Conservation (phyloP, 2,113 vertebrate species). For the Ondatra zibethicus region DNA sequence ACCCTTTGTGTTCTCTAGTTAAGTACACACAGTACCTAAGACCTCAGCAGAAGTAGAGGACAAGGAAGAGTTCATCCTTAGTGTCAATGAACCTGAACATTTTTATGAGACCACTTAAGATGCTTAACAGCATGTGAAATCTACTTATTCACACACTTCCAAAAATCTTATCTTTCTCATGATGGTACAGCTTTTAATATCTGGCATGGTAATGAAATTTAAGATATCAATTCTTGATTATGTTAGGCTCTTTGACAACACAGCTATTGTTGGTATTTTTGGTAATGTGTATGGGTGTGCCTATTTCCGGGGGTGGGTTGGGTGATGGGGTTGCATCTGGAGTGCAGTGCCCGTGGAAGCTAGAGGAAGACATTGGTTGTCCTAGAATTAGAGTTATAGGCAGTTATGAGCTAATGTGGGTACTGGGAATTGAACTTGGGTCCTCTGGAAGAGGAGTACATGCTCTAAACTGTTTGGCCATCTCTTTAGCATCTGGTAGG, state of each 20-base stretch:
- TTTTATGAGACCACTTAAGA: not conserved
- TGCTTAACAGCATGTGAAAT: not conserved
- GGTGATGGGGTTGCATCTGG: not conserved
- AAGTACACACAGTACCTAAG: not conserved
- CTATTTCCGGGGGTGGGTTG: not conserved
- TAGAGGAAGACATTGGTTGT: not conserved
- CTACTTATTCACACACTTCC: not conserved
- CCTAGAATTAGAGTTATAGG: not conserved
- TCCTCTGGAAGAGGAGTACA: not conserved
- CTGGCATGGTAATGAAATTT: not conserved
- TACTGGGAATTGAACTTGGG: not conserved
- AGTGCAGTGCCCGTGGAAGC: not conserved
- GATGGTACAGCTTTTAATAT: not conserved
- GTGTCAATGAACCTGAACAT: not conserved
- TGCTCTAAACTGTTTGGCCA: not conserved
- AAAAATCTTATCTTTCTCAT: not conserved
- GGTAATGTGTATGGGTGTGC: not conserved
- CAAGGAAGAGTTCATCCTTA: not conserved
- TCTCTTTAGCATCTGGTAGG: not conserved
- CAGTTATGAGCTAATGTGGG: not conserved
- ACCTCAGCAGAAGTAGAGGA: not conserved
- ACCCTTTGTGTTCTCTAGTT: not conserved
- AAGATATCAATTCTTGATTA: not conserved
- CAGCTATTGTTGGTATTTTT: not conserved
- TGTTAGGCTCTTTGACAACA: not conserved